Evolutionary conservation across 2,113 vertebrate species (phyloP).

Genomic region (Oreochromis tanganicae): DNA sequence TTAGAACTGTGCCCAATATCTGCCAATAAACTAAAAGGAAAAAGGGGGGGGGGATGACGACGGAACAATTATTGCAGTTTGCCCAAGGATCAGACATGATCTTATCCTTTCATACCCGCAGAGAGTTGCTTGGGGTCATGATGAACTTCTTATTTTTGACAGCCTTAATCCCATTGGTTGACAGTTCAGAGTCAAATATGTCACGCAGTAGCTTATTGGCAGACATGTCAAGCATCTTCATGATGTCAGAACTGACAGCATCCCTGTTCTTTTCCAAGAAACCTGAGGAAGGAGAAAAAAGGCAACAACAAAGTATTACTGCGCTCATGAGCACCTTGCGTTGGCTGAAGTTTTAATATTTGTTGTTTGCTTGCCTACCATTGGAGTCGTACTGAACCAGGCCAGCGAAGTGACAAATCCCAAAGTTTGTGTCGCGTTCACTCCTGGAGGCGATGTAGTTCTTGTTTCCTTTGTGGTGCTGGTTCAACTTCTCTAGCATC

Average conservation of each 20-base stretch:
- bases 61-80: not conserved
- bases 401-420: slow-evolving; percentile 87
- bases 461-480: slow-evolving; percentile 71
- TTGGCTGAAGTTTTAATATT: not conserved
- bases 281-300: slow-evolving; percentile 59
- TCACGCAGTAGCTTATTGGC: slow-evolving; percentile 81
- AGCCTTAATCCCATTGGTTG: slow-evolving; percentile 29
- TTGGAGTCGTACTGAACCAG: slow-evolving; percentile 81
- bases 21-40: not conserved
- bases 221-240: slow-evolving; percentile 78
- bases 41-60: too few relatives aligned
- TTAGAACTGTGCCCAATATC: not conserved
- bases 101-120: slow-evolving; percentile 38
- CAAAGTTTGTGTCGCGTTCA: slow-evolving; percentile 80
- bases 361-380: slow-evolving; percentile 62
- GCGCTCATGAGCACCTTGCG: accelerated
- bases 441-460: slow-evolving; percentile 77
- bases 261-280: slow-evolving; percentile 97
- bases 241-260: slow-evolving; percentile 79
- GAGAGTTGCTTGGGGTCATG: slow-evolving; percentile 48
- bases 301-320: not conserved
- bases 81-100: not conserved
- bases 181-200: slow-evolving; percentile 77
- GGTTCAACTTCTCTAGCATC: slow-evolving; percentile 85
- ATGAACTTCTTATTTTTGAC: slow-evolving; percentile 46